Evolutionary conservation across 2,113 vertebrate genomes (phyloP), one percentile per base, ranked within the genome.

Genomic region (Lagenorhynchus albirostris): DNA sequence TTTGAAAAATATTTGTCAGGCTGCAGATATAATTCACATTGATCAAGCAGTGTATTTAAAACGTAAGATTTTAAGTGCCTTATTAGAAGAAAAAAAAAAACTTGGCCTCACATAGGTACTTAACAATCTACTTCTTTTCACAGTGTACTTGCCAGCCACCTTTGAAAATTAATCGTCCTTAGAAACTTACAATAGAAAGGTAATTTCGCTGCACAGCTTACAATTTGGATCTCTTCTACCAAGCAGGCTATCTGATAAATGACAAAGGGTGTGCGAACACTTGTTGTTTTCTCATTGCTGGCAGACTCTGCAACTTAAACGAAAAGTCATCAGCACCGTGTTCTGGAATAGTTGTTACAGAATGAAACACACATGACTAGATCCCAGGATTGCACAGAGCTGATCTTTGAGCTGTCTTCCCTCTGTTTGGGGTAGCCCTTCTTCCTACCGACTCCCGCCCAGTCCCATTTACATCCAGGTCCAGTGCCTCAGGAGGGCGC

Each of bases 71-170:
- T 94, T 76, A 81, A 96, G 33, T 60, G 25, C 41, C 53, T 82
- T 83, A 63, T 90, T 96, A 81, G 26, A 11, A 68, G 41, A 20
- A 7, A 38, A 67, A 50, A 50, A 53, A 53, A 62, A 50, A 21
- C 41, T 20, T 97, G 92, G 81, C 33, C 5, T 92, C 26, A 87
- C 10, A n/a, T 70, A 95, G 33, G 38, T 96, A 41, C 80, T 97
- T 77, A 97, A 85, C 89, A 98, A 80, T 95, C 38, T 53, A 90
- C 68, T 90, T 94, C 86, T 98, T 98, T 98, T 36, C 38, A 96
- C 62, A 91, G 86, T 73, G 8, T 91, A 79, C 92, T 73, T 86
- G 94, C 25, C 96, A 97, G 58, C 47, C 63, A 94, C 31, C 95
- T 80, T 38, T 58, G 97, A 97, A 97, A 98, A 95, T 58, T 82